Evolutionary conservation across 2,888 invertebrate species (phyloP), one percentile per base, ranked within the genome.

Genomic region (Julus scanicus): DNA sequence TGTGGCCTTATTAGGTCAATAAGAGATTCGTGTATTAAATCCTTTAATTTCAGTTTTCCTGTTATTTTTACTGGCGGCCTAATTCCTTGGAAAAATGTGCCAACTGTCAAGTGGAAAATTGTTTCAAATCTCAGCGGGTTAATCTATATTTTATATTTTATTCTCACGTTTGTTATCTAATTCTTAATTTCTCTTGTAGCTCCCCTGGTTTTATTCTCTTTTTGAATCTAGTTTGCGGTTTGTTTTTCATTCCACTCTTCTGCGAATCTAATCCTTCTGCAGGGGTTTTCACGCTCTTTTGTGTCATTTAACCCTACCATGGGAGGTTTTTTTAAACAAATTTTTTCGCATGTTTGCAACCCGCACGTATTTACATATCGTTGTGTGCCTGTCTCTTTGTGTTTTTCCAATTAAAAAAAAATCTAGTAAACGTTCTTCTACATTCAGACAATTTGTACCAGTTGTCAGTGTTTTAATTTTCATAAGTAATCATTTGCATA

Each of bases 201-300:
- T 80, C 15, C 80, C 20, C 37, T 80, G 80, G 13, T 29, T 80
- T 29, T 37, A 80, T 80, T 80, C 11, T 80, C 29, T 80, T 37
- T 29, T 37, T 37, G 37, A 80, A 80, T 71, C 29, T 80, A 53
- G 80, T 80, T 80, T 80, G 80, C 80, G 80, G 80, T 80, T 80
- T 80, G 37, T 37, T 80, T 80, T 80, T 37, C 37, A 80, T 80
- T 80, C 80, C 13, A 11, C 29, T 80, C 80, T 80, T 80, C 37
- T 37, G 80, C 80, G 80, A 80, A 80, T 80, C 80, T 80, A 80
- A 80, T 80, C 80, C 37, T 80, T 80, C 80, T 80, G 37, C 13
- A 80, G 80, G 80, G 80, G 80, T 80, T 80, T 80, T 80, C 80
- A 80, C 80, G 80, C 80, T 80, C 80, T 80, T 80, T 80, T 80